Evolutionary conservation across 2,888 invertebrate species (phyloP).

Genomic region (Cotesia congregata): DNA sequence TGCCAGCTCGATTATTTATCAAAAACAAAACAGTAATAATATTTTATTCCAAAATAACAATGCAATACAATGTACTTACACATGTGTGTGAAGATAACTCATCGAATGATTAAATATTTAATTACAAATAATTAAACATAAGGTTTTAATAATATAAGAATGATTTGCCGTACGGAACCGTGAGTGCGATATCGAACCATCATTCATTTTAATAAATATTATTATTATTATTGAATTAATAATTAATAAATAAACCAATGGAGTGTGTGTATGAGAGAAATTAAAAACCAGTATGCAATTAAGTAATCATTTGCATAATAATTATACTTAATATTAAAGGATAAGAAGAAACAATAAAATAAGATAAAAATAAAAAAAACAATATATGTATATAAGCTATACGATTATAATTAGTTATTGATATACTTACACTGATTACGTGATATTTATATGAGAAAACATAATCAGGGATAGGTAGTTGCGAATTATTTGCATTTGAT

Average conservation of each 20-base stretch:
- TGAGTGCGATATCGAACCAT: slow-evolving; percentile 2
- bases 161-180: slow-evolving; percentile 21
- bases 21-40: slow-evolving; percentile 49
- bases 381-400: slow-evolving; percentile 15
- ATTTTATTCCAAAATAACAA: slow-evolving; percentile 66
- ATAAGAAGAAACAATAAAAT: slow-evolving; percentile 42
- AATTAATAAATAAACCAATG: background rate
- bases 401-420: slow-evolving; percentile 8
- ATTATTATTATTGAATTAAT: slow-evolving; percentile 40
- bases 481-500: too few species aligned
- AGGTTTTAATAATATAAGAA: background rate
- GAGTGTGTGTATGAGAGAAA: slow-evolving; percentile 33
- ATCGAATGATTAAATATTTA: slow-evolving; percentile 31
- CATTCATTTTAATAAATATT: slow-evolving; percentile 17
- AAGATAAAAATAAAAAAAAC: background rate
- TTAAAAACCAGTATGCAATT: slow-evolving; percentile 18
- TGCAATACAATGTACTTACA: slow-evolving; percentile 65
- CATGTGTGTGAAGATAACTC: slow-evolving; percentile 47
- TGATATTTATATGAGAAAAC: slow-evolving; percentile 64
- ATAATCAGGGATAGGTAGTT: slow-evolving; percentile 56
- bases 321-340: background rate
- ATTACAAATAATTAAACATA: slow-evolving; percentile 7
- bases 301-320: slow-evolving; percentile 41
- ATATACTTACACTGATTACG: slow-evolving; percentile 54
- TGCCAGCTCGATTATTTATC: slow-evolving; percentile 56